phyloP scores from a whole-genome alignment of 2,797 vertebrate species.

The Muscicapa striata region DNA sequence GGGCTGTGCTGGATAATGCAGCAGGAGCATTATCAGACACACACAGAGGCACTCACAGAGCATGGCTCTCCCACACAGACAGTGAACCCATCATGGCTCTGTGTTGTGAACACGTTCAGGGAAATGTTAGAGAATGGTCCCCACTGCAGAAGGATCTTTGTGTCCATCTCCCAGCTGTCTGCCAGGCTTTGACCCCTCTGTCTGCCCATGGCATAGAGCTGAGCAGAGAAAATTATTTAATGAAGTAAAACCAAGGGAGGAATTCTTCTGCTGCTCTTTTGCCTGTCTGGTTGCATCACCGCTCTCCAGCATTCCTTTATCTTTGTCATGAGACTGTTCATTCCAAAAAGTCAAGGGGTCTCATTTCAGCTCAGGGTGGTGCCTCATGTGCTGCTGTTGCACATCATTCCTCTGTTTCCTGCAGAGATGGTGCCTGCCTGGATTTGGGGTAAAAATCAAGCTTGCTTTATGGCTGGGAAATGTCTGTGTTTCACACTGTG shows the following conservation, averaged over 20 bases:
- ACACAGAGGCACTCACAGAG: neutral
- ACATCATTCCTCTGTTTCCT: neutral
- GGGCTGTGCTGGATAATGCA: neutral
- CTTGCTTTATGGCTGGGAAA: neutral
- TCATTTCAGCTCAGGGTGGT: neutral
- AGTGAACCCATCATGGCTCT: neutral
- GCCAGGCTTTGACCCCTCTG: neutral
- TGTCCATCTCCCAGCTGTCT: neutral
- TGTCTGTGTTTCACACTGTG: neutral
- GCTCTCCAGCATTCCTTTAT: neutral
- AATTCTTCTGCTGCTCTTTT: neutral
- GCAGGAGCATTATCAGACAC: constrained; percentile 12
- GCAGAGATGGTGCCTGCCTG: neutral
- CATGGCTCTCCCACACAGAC: neutral
- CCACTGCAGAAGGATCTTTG: neutral
- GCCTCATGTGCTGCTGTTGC: neutral
- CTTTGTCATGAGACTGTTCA: neutral
- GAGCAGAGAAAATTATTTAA: constrained; percentile 15
- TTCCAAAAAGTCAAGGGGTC: neutral
- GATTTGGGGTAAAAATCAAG: neutral
- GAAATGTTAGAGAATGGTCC: neutral
- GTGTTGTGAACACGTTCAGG: neutral
- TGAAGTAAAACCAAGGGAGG: neutral
- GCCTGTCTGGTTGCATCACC: neutral
- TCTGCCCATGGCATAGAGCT: neutral